Evolutionary conservation across 1,140 invertebrate species (phyloP), one percentile per base, ranked within the genome.

Genomic region (Calosoma granatense): DNA sequence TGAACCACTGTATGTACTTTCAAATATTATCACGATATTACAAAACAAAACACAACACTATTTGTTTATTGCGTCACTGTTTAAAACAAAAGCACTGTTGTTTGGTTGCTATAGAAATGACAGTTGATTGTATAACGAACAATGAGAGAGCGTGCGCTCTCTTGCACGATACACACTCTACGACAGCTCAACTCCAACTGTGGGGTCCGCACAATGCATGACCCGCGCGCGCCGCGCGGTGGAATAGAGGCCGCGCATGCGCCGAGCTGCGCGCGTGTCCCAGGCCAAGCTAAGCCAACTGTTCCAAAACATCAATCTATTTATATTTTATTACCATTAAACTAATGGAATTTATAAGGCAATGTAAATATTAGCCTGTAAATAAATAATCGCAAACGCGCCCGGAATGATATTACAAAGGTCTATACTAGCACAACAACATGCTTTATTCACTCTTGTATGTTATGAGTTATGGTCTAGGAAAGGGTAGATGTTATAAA

Each of bases 241-340:
- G 41, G 9, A 17, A 47, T 9, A 47, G 6, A 36, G 26, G n/a
- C 15, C 9, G 9, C 9, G 41, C 41, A 47, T 47, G 41, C 41
- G 41, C 41, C 41, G 9, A 6, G 4, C 41, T 12, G 17, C 26
- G 6, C 26, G 26, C 26, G n/a, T 9, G n/a, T n/a, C 41, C 41
- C 3, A 11, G 17, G 9, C 41, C 41, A 6, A 47, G 41, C 9
- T 4, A 47, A 47, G 15, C 9, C 9, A 47, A 47, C 26, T 30
- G 26, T 30, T 30, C 26, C 6, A 30, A 47, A 12, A 47, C 41
- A 47, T 47, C 41, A 47, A 47, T 47, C 41, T 47, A 47, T 47
- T 47, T 47, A 47, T 47, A 47, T 17, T 17, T 9, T 47, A 47
- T 47, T 47, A 12, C 26, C 26, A 30, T 47, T 47, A 47, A 12